Conservation (phyloP, 2,888 invertebrate species). For the Glyphotaelius pellucidus region DNA sequence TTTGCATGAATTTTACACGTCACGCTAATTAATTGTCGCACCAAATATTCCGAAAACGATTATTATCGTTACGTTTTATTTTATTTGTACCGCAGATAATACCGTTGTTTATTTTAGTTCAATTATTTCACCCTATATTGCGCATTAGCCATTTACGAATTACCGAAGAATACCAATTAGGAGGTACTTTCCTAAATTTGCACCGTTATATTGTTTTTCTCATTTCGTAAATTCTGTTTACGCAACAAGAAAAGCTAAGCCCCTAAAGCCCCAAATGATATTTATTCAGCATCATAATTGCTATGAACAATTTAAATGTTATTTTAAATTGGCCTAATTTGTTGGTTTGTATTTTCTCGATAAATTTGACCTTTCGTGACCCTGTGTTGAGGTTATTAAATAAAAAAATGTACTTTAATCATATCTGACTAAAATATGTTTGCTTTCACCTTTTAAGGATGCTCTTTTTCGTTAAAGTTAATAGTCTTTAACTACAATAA, state of each 20-base stretch:
- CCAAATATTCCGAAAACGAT: no score
- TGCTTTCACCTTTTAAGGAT: no score
- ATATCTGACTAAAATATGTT: no score
- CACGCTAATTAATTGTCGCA: no score
- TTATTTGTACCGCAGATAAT: neutral
- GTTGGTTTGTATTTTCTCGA: constrained; percentile 11
- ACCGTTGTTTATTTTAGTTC: neutral
- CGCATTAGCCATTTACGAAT: neutral
- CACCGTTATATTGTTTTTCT: neutral
- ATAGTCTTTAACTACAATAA: no score
- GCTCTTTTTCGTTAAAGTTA: no score
- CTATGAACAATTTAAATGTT: constrained; percentile 48
- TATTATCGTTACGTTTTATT: no score
- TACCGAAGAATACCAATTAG: neutral
- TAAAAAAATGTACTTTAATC: no score
- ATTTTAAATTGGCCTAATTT: constrained; percentile 35
- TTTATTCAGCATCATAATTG: constrained; percentile 15
- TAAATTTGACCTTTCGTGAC: neutral
- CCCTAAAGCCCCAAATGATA: neutral
- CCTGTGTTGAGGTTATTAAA: neutral
- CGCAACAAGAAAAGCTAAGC: neutral
- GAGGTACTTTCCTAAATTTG: neutral
- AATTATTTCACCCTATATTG: neutral
- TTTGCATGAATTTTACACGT: no score
- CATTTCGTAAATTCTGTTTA: neutral